Evolutionary conservation across 2,888 invertebrate species (phyloP).

Genomic region (Invenusta paracnida): DNA sequence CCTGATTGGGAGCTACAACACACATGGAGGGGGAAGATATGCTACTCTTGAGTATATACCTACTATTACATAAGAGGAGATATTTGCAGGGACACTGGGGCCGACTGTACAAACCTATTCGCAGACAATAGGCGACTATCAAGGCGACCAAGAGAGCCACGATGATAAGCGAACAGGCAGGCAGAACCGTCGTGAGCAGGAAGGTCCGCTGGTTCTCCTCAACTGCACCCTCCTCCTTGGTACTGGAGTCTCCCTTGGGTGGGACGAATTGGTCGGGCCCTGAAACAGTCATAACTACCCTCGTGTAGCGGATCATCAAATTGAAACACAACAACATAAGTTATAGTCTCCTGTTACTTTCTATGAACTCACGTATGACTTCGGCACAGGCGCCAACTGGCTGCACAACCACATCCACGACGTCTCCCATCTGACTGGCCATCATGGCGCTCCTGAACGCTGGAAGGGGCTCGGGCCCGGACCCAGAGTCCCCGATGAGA

Average conservation of each 20-base stretch:
- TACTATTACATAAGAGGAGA: too few species aligned
- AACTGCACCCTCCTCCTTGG: background rate
- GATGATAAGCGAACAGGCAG: slow-evolving; percentile 15
- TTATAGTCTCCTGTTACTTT: too few species aligned
- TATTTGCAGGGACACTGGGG: too few species aligned
- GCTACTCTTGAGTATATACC: background rate
- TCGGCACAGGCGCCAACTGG: background rate
- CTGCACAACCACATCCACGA: background rate
- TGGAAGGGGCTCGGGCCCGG: background rate
- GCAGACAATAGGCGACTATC: slow-evolving; percentile 22
- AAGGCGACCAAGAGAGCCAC: slow-evolving; percentile 20
- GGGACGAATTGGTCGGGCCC: background rate
- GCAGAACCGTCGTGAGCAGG: slow-evolving; percentile 1
- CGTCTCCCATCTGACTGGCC: background rate
- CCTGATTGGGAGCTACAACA: background rate
- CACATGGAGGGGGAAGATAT: too few species aligned
- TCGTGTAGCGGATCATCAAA: too few species aligned
- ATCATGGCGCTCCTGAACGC: background rate
- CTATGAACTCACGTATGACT: background rate
- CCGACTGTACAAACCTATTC: background rate
- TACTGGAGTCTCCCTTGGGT: background rate
- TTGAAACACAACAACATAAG: too few species aligned
- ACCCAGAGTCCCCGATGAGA: background rate
- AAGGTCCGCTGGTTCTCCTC: background rate
- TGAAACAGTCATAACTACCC: too few species aligned